phyloP scores from a whole-genome alignment of 2,888 invertebrate genomes.

The Calephelis perditalis region DNA sequence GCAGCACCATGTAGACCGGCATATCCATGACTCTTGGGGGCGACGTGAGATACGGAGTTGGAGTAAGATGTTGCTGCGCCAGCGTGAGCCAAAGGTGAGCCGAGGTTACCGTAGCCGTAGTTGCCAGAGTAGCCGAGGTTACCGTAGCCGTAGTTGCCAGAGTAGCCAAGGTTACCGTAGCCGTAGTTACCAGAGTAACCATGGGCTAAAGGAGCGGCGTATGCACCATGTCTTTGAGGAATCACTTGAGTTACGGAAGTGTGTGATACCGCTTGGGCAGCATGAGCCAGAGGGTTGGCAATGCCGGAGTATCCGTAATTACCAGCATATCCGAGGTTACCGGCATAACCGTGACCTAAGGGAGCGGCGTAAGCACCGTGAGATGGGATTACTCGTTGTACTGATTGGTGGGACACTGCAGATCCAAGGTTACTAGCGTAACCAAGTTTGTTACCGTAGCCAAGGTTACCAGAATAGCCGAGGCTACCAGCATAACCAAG shows the following conservation, averaged over 20 bases:
- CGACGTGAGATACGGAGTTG: background rate
- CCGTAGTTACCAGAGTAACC: background rate
- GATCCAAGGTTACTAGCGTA: conserved; percentile 5
- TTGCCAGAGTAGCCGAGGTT: background rate
- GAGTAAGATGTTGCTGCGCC: background rate
- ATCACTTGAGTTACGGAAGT: background rate
- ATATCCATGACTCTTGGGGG: background rate
- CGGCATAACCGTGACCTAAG: no score
- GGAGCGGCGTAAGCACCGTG: no score
- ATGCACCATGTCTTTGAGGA: conserved; percentile 26
- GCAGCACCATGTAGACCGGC: conserved; percentile 17
- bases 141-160: background rate
- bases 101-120: background rate
- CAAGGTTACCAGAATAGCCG: conserved; percentile 4
- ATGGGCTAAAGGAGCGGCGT: conserved; percentile 28
- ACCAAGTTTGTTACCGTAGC: background rate
- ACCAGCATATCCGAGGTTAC: no score
- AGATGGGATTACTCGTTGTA: no score
- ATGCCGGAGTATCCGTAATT: no score
- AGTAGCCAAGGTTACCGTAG: no score
- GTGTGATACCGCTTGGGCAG: background rate
- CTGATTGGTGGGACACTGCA: no score
- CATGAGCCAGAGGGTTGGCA: background rate
- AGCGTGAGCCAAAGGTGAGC: background rate
- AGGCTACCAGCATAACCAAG: conserved; percentile 7